Evolutionary conservation across 2,797 vertebrate genomes (phyloP).

Genomic region (Rhynchonycteris naso): DNA sequence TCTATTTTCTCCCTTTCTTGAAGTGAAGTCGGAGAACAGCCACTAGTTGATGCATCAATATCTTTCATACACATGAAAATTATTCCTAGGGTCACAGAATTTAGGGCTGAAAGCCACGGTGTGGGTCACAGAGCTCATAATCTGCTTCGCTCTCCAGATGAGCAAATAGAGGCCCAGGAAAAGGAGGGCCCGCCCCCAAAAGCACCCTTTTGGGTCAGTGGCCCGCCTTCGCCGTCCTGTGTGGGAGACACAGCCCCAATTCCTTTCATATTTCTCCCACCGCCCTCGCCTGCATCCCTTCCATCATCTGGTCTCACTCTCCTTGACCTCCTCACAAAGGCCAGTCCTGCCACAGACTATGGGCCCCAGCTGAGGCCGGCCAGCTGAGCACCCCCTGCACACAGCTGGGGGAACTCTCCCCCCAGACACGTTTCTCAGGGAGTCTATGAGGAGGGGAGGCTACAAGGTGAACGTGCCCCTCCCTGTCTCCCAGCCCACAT

Average conservation of each 20-base stretch:
- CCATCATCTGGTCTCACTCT: not conserved
- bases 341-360: not conserved
- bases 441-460: not conserved
- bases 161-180: not conserved
- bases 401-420: constrained; percentile 56
- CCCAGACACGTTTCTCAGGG: constrained; percentile 40
- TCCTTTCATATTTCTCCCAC: constrained; percentile 41
- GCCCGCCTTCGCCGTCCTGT: not conserved
- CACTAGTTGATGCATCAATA: not conserved
- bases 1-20: not conserved
- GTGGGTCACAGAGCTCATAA: not conserved
- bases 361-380: not conserved
- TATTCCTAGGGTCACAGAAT: not conserved
- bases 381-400: not conserved
- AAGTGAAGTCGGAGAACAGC: not conserved
- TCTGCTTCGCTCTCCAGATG: not conserved
- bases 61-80: not conserved
- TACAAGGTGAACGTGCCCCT: not conserved
- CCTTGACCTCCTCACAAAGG: constrained; percentile 54
- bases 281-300: not conserved
- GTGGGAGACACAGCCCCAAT: not conserved
- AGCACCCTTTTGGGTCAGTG: not conserved
- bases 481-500: not conserved
- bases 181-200: not conserved
- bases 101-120: not conserved